phyloP scores from a whole-genome alignment of 2,888 invertebrate genomes.

The Diarsia mendica region DNA sequence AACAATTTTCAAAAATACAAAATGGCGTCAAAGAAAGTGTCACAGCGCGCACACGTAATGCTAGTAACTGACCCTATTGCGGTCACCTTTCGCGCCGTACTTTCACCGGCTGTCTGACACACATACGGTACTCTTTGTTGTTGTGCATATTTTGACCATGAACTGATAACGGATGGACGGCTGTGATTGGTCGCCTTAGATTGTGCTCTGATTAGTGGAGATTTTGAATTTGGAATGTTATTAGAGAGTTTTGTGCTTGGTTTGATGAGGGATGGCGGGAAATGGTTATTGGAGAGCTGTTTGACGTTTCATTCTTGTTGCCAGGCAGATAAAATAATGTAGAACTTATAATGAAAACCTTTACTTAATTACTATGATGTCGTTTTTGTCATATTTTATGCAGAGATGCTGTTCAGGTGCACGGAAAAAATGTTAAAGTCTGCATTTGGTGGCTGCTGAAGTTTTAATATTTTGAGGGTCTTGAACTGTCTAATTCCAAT shows the following conservation, averaged over 20 bases:
- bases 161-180: slow-evolving; percentile 65
- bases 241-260: slow-evolving; percentile 35
- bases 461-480: not conserved
- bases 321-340: not conserved
- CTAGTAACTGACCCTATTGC: slow-evolving; percentile 84
- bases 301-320: not conserved
- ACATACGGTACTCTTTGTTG: slow-evolving; percentile 70
- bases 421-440: not conserved
- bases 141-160: slow-evolving; percentile 64
- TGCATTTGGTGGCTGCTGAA: not conserved
- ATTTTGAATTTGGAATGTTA: slow-evolving; percentile 41
- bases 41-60: slow-evolving; percentile 84
- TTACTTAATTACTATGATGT: not conserved
- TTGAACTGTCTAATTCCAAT: not conserved
- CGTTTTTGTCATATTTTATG: not conserved
- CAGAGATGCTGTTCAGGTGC: not conserved
- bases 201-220: slow-evolving; percentile 34
- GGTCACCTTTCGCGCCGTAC: slow-evolving; percentile 87
- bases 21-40: slow-evolving; percentile 84
- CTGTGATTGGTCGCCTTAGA: slow-evolving; percentile 42
- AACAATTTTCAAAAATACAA: slow-evolving; percentile 57
- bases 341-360: no score
- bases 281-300: not conserved
- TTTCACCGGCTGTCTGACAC: slow-evolving; percentile 84
- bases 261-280: slow-evolving; percentile 9